Evolutionary conservation across 2,113 vertebrate species (phyloP).

Genomic region (Halcyon senegalensis): DNA sequence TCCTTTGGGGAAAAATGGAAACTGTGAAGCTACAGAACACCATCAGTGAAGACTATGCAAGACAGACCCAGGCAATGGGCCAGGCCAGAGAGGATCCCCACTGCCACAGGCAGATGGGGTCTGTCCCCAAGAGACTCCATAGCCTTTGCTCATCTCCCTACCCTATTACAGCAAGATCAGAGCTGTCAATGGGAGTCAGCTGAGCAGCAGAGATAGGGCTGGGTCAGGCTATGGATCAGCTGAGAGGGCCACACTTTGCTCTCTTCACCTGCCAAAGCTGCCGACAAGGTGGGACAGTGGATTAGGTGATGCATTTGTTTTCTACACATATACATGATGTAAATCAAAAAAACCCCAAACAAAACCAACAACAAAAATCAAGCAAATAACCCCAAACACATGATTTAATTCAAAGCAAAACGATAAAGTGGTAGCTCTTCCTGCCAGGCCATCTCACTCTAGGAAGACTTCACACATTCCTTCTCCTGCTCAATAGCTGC

Average conservation of each 20-base stretch:
- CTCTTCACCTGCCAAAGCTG: not conserved
- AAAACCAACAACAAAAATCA: not conserved
- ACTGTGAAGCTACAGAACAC: conserved; percentile 48
- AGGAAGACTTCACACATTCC: conserved; percentile 73
- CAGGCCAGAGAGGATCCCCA: not conserved
- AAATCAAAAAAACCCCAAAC: conserved; percentile 12
- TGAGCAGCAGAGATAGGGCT: not conserved
- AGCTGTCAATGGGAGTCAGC: not conserved
- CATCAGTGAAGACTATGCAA: not conserved
- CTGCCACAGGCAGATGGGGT: not conserved
- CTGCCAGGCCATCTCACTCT: conserved; percentile 26
- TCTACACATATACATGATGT: conserved; percentile 1
- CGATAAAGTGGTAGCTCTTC: conserved; percentile 9
- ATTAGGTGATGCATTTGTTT: not conserved
- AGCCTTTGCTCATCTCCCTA: not conserved
- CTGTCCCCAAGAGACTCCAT: not conserved
- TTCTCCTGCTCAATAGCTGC: conserved; percentile 86
- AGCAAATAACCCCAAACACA: not conserved
- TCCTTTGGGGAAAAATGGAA: conserved; percentile 53
- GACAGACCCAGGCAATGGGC: not conserved
- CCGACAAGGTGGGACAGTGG: not conserved
- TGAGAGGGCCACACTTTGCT: not conserved
- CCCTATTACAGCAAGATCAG: not conserved
- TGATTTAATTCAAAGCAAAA: conserved; percentile 33
- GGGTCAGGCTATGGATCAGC: not conserved